These are phyloP conservation scores for Ametastegia equiseti DNA, from an alignment of 2,888 invertebrate species.

Conservation along the genomic window DNA sequence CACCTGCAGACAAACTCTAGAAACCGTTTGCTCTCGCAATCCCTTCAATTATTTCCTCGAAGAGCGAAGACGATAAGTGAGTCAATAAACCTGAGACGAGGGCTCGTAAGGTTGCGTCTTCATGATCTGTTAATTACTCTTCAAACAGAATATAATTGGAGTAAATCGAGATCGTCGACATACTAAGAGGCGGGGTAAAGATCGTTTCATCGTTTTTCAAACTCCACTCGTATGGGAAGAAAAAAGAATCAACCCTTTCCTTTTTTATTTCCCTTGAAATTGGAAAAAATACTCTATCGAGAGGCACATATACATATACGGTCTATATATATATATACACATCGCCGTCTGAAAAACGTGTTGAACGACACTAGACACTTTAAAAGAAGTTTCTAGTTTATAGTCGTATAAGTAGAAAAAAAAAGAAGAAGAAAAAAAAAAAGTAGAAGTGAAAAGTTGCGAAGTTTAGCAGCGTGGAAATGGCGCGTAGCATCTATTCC, in stretches of 20 bases:
- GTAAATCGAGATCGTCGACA: neutral
- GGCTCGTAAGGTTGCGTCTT: neutral
- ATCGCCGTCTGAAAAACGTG: slow-evolving; percentile 27
- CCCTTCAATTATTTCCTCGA: slow-evolving; percentile 22
- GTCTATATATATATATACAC: neutral
- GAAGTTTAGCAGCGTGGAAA: slow-evolving; percentile 4
- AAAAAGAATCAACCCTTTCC: neutral
- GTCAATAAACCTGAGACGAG: slow-evolving; percentile 33
- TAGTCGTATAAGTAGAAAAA: neutral
- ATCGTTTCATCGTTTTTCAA: neutral
- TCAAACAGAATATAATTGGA: slow-evolving; percentile 29
- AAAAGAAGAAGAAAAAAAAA: no score
- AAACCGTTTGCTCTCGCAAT: slow-evolving; percentile 25
- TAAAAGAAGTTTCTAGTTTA: slow-evolving; percentile 28
- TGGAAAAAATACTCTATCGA: neutral
- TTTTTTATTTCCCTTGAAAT: no score
- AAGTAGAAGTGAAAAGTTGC: slow-evolving; percentile 34
- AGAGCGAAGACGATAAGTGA: slow-evolving; percentile 26
- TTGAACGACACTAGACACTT: slow-evolving; percentile 33
- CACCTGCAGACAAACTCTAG: neutral
- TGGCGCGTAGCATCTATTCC: neutral
- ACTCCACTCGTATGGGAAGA: neutral
- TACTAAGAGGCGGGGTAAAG: neutral
- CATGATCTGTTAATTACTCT: slow-evolving; percentile 26
- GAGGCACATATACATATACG: neutral